Evolutionary conservation across 2,888 invertebrate genomes (phyloP).

Genomic region (Leptopilina myrica): DNA sequence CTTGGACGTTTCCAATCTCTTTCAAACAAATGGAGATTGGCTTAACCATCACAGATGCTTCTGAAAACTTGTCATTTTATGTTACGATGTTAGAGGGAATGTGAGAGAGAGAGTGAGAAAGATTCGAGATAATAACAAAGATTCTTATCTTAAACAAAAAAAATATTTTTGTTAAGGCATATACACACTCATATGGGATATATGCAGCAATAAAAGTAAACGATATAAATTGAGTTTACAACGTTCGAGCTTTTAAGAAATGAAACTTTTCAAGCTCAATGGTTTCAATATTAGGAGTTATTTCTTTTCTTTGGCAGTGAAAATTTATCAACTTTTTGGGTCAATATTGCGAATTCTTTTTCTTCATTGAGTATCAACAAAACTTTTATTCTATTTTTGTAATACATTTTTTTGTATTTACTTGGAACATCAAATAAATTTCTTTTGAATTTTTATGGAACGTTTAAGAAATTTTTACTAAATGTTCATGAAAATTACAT

Average conservation of each 20-base stretch:
- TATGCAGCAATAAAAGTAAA: not conserved
- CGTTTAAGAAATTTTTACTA: too few relatives aligned
- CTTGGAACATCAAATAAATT: too few relatives aligned
- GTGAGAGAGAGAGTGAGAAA: not conserved
- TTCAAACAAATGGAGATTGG: conserved; percentile 52
- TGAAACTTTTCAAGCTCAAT: not conserved
- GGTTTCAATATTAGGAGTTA: not conserved
- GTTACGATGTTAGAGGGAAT: not conserved
- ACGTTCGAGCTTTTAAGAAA: not conserved
- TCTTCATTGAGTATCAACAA: too few relatives aligned
- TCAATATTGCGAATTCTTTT: too few relatives aligned
- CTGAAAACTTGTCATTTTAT: conserved; percentile 25
- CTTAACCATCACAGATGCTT: conserved; percentile 29
- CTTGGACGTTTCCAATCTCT: conserved; percentile 55
- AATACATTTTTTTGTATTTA: too few relatives aligned
- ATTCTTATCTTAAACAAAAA: not conserved
- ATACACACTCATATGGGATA: not conserved
- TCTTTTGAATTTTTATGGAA: too few relatives aligned
- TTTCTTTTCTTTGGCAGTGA: too few relatives aligned
- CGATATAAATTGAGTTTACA: not conserved
- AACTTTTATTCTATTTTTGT: too few relatives aligned
- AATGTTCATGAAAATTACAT: too few relatives aligned
- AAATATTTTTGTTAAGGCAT: not conserved
- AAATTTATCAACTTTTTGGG: too few relatives aligned
- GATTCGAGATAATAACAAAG: not conserved